Evolutionary conservation across 2,888 invertebrate species (phyloP).

Genomic region (Platycheirus rosarum): DNA sequence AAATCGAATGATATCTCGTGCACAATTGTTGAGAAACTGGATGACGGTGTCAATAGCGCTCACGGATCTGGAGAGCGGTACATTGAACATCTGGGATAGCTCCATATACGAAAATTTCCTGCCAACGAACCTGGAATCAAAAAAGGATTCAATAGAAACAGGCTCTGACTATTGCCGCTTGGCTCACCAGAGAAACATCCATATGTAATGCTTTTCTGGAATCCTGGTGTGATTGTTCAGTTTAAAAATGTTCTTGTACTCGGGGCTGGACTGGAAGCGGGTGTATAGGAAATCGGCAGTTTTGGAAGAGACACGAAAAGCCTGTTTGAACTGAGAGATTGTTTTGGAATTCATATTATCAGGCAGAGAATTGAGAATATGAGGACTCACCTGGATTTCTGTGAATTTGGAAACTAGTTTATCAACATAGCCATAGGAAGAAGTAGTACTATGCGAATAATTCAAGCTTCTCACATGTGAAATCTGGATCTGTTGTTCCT

Average conservation of each 20-base stretch:
- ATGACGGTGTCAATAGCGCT: conserved; percentile 29
- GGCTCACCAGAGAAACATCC: conserved; percentile 56
- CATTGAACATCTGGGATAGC: conserved; percentile 13
- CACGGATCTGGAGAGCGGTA: conserved; percentile 11
- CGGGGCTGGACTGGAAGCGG: conserved; percentile 17
- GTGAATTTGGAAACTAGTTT: conserved; percentile 6
- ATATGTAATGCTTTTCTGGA: conserved; percentile 40
- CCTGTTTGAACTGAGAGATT: conserved; percentile 41
- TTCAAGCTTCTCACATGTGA: background rate
- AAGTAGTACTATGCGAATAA: background rate
- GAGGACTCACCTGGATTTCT: background rate
- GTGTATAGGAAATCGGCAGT: conserved; percentile 9
- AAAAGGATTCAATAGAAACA: background rate
- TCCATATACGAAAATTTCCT: conserved; percentile 24
- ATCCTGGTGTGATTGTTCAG: conserved; percentile 4
- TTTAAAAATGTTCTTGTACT: conserved; percentile 31
- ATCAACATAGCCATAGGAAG: background rate
- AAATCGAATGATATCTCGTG: conserved; percentile 19
- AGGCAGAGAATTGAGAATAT: too few relatives aligned
- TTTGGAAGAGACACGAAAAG: conserved; percentile 29
- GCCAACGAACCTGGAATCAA: conserved; percentile 32
- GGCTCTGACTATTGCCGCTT: background rate
- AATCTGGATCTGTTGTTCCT: background rate
- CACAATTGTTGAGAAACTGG: conserved; percentile 24
- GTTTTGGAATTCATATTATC: too few relatives aligned